Conservation (phyloP, 2,113 vertebrate species). For the Coregonus clupeaformis region DNA sequence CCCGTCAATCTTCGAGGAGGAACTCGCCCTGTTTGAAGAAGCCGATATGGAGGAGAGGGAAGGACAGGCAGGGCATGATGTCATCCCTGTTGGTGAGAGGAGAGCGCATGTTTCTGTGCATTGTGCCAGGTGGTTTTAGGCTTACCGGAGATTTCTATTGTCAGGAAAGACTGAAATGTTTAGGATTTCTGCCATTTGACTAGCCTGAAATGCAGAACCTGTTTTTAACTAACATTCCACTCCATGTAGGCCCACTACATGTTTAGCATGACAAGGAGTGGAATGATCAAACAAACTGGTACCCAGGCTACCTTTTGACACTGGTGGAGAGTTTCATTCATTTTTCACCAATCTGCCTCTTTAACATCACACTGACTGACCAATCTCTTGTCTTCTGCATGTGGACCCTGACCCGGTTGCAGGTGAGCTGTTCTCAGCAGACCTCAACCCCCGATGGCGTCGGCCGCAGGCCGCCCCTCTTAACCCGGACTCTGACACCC, state of each 20-base stretch:
- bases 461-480: slow-evolving; percentile 69
- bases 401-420: background rate
- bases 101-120: too few relatives aligned
- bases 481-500: slow-evolving; percentile 64
- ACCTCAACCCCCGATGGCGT: slow-evolving; percentile 79
- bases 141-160: too few relatives aligned
- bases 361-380: background rate
- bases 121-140: too few relatives aligned
- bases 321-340: background rate
- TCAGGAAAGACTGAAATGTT: background rate
- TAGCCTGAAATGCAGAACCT: background rate
- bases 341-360: background rate
- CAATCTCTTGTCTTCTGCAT: background rate
- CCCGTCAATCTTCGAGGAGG: slow-evolving; percentile 83
- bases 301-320: too few relatives aligned
- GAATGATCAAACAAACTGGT: too few relatives aligned
- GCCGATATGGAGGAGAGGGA: slow-evolving; percentile 76
- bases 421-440: slow-evolving; percentile 78
- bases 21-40: slow-evolving; percentile 83
- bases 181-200: background rate
- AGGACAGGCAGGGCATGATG: slow-evolving; percentile 74
- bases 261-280: too few relatives aligned
- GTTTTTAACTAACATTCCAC: too few relatives aligned
- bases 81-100: slow-evolving; percentile 75
- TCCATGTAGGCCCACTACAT: too few relatives aligned